Conservation (phyloP, 1,140 invertebrate genomes). For the Caenorhabditis latens region DNA sequence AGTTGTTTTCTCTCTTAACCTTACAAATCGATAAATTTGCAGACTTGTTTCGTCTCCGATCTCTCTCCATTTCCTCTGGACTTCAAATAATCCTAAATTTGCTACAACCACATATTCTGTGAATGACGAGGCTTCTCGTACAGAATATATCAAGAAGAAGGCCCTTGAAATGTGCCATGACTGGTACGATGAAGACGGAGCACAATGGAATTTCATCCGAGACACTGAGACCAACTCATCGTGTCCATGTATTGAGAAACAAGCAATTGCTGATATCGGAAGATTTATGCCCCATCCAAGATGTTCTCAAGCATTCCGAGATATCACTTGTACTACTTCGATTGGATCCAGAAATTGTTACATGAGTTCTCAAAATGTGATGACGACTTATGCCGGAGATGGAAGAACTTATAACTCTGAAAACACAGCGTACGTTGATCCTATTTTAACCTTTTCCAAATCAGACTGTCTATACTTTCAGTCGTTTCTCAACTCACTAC, state of each 20-base stretch:
- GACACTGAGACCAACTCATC: conserved; percentile 78
- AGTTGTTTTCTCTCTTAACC: conserved; percentile 5
- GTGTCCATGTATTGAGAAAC: conserved; percentile 76
- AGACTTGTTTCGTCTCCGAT: conserved; percentile 76
- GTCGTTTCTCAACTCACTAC: conserved; percentile 77
- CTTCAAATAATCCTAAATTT: conserved; percentile 73
- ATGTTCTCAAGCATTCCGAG: conserved; percentile 77
- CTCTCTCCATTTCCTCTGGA: conserved; percentile 77
- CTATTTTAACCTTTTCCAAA: not conserved
- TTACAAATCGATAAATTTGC: conserved; percentile 45
- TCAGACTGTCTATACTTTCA: conserved; percentile 34
- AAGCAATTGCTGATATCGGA: conserved; percentile 75
- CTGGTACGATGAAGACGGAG: conserved; percentile 78
- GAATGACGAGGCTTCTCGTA: conserved; percentile 69
- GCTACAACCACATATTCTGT: conserved; percentile 70
- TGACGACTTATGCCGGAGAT: conserved; percentile 65
- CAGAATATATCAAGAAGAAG: conserved; percentile 72
- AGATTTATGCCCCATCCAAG: conserved; percentile 78
- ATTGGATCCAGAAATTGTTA: conserved; percentile 77
- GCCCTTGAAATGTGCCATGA: conserved; percentile 77
- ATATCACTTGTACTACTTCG: conserved; percentile 76
- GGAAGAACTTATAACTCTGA: conserved; percentile 40
- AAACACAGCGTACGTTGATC: conserved; percentile 21
- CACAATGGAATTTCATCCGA: conserved; percentile 75
- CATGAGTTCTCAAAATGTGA: conserved; percentile 76